Evolutionary conservation across 2,888 invertebrate genomes (phyloP).

Genomic region (Synanthedon formicaeformis): DNA sequence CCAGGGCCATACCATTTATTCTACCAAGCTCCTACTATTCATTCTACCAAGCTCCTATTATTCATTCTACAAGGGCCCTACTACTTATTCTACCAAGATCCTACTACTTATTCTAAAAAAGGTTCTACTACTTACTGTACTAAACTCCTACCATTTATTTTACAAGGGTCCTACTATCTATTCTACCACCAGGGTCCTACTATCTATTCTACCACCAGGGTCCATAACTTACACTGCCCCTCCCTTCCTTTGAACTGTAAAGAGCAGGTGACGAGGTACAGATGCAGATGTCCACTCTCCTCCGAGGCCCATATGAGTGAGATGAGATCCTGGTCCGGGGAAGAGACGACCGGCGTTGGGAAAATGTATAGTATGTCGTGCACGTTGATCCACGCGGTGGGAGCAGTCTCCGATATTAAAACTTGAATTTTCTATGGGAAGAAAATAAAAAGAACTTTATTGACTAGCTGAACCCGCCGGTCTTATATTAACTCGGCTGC

Average conservation of each 20-base stretch:
- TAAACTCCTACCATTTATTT: too few species aligned
- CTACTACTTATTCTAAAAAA: too few species aligned
- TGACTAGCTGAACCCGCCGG: too few species aligned
- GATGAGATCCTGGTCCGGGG: conserved; percentile 48
- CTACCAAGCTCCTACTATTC: too few species aligned
- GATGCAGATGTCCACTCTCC: conserved; percentile 89
- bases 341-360: conserved; percentile 60
- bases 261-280: conserved; percentile 82
- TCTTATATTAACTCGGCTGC: too few species aligned
- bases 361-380: conserved; percentile 91
- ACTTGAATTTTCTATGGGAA: conserved; percentile 37
- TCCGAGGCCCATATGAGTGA: conserved; percentile 94
- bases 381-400: conserved; percentile 93
- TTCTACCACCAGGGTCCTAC: too few species aligned
- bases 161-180: too few species aligned
- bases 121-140: too few species aligned
- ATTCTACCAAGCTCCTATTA: too few species aligned
- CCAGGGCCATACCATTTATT: conserved; percentile 22
- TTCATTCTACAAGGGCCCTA: conserved; percentile 18
- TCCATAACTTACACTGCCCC: conserved; percentile 23
- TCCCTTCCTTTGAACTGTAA: conserved; percentile 23
- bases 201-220: neutral
- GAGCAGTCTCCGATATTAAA: conserved; percentile 53
- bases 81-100: conserved; percentile 73
- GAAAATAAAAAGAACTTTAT: too few species aligned